Base-by-base conservation (phyloP, 2,888 invertebrate species). In the Anarsia innoxiella region DNA sequence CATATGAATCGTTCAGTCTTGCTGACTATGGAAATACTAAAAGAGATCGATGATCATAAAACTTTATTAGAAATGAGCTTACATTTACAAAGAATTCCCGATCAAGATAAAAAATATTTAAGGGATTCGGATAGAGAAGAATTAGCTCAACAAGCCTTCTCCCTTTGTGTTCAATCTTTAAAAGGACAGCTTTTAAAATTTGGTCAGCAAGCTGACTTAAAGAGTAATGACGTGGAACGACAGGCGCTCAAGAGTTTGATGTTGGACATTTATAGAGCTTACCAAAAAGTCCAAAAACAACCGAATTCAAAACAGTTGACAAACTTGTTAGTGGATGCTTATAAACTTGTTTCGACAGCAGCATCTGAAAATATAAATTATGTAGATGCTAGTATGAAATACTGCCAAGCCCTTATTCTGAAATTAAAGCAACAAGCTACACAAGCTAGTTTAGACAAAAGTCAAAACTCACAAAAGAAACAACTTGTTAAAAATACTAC, bases 1-100 rank as follows among this genome's bases (percentile, higher is more conserved):
- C 97, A 97, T 63, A 93, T 97, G 91, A 93, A 91, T 46, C 89
- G 94, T 40, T 93, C 94, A 47, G 90, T 96, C 1, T 87, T 90
- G 12, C 88, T 97, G 19, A 86, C 96, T 3, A 87, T 96, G 77
- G 92, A 95, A 66, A 89, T 96, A 41, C 76, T 96, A 26, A 88
- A 90, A 51, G 91, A 92, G 56, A 90, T 91, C 23, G 90, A 91
- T 39, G 96, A 97, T 63, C 90, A 93, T 56, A 90, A 90, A 60
- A 89, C 91, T 47, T 79, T 97, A 31, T 86, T 94, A 36, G 93
- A 94, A 53, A 75, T 97, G 14, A 92, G 93, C 44, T 76, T 93
- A 40, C 93, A 94, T 50, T 82, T 97, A 30, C 88, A 90, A 51
- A 89, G 91, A 56, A 89, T 88, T 36, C 97, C 97, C 0, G 97